A percentile compares a stretch with the other conserved stretches of the same genome.
These are phyloP conservation scores for Apodemia mormo DNA, from an alignment of 2,888 invertebrate species.

Conservation along the genomic window DNA sequence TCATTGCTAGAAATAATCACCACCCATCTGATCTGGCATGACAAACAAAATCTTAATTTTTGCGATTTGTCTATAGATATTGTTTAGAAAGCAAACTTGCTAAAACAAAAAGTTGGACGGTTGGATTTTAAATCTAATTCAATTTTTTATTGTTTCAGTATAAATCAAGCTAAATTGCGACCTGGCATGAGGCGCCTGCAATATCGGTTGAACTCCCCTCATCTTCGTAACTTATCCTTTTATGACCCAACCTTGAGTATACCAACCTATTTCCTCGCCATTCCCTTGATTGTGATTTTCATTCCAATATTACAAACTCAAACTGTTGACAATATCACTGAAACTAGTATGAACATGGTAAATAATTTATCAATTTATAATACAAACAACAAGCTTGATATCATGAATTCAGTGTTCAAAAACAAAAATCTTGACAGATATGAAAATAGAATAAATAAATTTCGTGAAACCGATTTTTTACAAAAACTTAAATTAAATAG, in stretches of 20 bases:
- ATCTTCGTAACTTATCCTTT: constrained; percentile 61
- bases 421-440: neutral
- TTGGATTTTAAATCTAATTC: neutral
- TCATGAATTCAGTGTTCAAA: neutral
- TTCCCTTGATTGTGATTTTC: constrained; percentile 47
- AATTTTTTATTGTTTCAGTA: constrained; percentile 39
- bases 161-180: constrained; percentile 42
- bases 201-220: constrained; percentile 52
- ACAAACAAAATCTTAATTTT: no score
- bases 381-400: constrained; percentile 4
- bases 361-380: neutral
- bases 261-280: constrained; percentile 49
- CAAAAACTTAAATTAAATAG: constrained; percentile 56
- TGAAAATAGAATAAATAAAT: constrained; percentile 18
- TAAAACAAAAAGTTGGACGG: neutral
- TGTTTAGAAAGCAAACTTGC: no score
- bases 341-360: constrained; percentile 9
- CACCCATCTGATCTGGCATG: no score
- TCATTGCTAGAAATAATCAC: no score
- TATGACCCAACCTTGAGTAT: constrained; percentile 58
- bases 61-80: no score
- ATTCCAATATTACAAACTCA: constrained; percentile 53
- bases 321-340: constrained; percentile 46
- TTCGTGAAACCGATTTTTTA: constrained; percentile 35
- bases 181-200: constrained; percentile 68